Evolutionary conservation across 2,797 vertebrate species (phyloP).

Genomic region (Menidia menidia): DNA sequence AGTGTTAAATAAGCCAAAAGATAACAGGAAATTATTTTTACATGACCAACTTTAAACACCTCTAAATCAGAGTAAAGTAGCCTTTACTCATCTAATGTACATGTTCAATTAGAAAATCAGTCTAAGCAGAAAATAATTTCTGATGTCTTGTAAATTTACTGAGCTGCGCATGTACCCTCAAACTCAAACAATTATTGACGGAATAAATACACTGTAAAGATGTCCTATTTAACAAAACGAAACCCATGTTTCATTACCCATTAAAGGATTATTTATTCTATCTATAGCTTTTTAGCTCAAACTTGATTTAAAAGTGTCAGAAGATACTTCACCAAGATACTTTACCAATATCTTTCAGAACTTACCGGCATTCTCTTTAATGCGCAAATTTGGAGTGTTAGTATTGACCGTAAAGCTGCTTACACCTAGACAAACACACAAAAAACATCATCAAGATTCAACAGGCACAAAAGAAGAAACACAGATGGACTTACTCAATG

Average conservation of each 20-base stretch:
- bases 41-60: too few species aligned
- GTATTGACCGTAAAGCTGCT: constrained; percentile 61
- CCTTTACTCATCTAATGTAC: too few species aligned
- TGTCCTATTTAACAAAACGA: not conserved
- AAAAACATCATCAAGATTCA: not conserved
- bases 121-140: not conserved
- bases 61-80: too few species aligned
- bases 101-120: too few species aligned
- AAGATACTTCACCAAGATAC: not conserved
- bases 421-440: constrained; percentile 60
- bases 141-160: too few species aligned
- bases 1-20: too few species aligned
- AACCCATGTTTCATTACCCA: not conserved
- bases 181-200: not conserved
- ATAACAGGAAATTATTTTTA: too few species aligned
- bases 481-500: not conserved
- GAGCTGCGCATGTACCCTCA: not conserved
- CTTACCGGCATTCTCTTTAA: constrained; percentile 78
- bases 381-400: not conserved
- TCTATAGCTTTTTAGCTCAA: not conserved
- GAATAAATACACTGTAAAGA: too few species aligned
- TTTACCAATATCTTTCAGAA: constrained; percentile 2
- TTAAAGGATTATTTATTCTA: not conserved
- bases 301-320: not conserved
- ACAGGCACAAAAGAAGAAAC: not conserved